Percentiles rank a stretch among this genome's conserved stretches.
Evolutionary conservation across 2,888 invertebrate genomes (phyloP).

Genomic region (Drosophila cracens): DNA sequence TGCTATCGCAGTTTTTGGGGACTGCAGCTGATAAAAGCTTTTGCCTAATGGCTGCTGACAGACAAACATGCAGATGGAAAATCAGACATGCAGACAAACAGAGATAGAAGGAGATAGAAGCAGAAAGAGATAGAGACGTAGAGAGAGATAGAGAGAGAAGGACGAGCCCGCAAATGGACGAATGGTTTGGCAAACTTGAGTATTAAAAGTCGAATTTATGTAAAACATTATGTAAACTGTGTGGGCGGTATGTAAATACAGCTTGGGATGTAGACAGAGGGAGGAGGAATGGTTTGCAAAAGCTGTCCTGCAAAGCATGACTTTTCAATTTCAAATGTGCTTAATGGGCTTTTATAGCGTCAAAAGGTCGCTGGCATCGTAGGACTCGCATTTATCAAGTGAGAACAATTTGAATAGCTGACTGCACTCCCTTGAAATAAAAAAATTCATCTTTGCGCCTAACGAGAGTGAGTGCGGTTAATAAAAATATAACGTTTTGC

Average conservation of each 20-base stretch:
- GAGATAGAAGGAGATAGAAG: neutral
- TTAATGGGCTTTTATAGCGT: slow-evolving; percentile 57
- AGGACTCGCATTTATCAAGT: slow-evolving; percentile 38
- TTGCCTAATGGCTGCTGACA: slow-evolving; percentile 47
- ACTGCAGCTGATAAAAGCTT: slow-evolving; percentile 59
- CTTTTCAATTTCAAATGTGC: slow-evolving; percentile 73
- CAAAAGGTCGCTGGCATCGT: slow-evolving; percentile 7
- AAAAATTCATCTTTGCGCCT: slow-evolving; percentile 4
- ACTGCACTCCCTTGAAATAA: slow-evolving; percentile 30
- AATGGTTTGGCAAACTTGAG: slow-evolving; percentile 51
- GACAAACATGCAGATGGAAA: slow-evolving; percentile 9
- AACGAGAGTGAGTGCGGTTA: slow-evolving; percentile 3
- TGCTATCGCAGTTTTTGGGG: slow-evolving; percentile 18
- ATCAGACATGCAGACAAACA: neutral
- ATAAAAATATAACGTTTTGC: slow-evolving; percentile 30
- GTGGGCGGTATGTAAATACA: slow-evolving; percentile 47
- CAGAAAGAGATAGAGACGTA: neutral
- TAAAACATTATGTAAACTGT: slow-evolving; percentile 68
- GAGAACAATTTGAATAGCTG: slow-evolving; percentile 39
- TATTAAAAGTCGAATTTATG: slow-evolving; percentile 77
- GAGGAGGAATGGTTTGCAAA: neutral
- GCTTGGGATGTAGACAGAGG: neutral
- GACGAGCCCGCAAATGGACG: slow-evolving; percentile 18
- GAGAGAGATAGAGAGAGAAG: neutral
- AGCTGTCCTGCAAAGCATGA: slow-evolving; percentile 52